Base-by-base conservation (phyloP, 2,888 invertebrate species). In the Cantharis lateralis region DNA sequence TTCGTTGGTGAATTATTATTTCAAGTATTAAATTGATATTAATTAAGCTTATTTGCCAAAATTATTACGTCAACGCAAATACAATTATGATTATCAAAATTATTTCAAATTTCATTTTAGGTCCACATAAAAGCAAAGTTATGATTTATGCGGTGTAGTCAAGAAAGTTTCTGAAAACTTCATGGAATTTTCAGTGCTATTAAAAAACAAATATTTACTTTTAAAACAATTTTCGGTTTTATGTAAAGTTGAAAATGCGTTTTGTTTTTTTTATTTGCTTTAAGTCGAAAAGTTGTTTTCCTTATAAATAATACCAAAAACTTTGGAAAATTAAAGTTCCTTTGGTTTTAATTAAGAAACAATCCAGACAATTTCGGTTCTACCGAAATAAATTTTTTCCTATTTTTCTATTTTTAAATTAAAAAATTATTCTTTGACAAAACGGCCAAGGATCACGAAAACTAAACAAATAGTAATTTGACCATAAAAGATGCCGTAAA, bases 201-300 rank as follows among this genome's bases (percentile, higher is more conserved):
- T 66, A 20, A 66, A 64, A 66, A 16, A 20, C 64, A 66, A 66
- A 66, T 66, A 66, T 66, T 66, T 66, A 66, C 64, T 66, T 64
- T 66, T 66, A 66, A 66, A 66, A 66, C 24, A 20, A 20, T n/a
- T 66, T 66, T 24, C 13, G n/a, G 24, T 66, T 66, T 66, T 66
- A 66, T 48, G 48, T 48, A 66, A 66, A 18, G 18, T 66, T 66
- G 18, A 66, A 64, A 66, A 66, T 66, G 4, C 64, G 16, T 63
- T 15, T 18, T 20, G 9, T 66, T 20, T 18, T 32, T n/a, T 66
- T 66, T 20, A 24, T 18, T 66, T 66, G 64, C 18, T 3, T 20
- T 66, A 66, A 66, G 64, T 24, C 64, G 24, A 66, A 66, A 66
- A 66, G 18, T 18, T 24, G 7, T 13, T n/a, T 11, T 32, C 32